phyloP scores from a whole-genome alignment of 2,888 invertebrate genomes.

The Euspilapteryx auroguttella region DNA sequence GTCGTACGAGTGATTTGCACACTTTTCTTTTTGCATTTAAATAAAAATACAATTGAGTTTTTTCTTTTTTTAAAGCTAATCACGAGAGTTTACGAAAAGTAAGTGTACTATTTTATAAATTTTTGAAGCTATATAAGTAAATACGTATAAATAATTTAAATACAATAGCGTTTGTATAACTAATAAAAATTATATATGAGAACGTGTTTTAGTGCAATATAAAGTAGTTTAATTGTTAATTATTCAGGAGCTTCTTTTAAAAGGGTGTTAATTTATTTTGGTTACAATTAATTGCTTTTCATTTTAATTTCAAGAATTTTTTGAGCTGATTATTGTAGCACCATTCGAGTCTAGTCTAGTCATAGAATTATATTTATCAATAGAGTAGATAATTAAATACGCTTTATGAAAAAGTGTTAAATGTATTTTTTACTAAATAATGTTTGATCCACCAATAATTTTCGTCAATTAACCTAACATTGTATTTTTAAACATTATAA shows the following conservation, averaged over 20 bases:
- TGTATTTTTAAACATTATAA: slow-evolving; percentile 11
- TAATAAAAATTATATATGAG: slow-evolving; percentile 38
- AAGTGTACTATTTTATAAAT: slow-evolving; percentile 41
- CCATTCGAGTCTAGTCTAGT: slow-evolving; percentile 29
- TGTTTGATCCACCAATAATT: slow-evolving; percentile 43
- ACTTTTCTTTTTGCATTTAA: slow-evolving; percentile 18
- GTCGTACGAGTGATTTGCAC: slow-evolving; percentile 49
- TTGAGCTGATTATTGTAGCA: slow-evolving; percentile 22
- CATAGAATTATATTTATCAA: slow-evolving; percentile 23
- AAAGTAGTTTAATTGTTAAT: slow-evolving; percentile 20
- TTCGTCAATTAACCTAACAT: slow-evolving; percentile 48
- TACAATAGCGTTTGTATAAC: slow-evolving; percentile 53
- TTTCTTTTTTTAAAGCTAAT: slow-evolving; percentile 5
- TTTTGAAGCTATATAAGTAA: too few relatives aligned
- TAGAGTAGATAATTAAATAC: slow-evolving; percentile 17
- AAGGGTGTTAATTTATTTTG: slow-evolving; percentile 8
- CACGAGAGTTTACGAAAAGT: slow-evolving; percentile 23
- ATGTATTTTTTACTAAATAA: slow-evolving; percentile 11
- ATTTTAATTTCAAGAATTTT: too few relatives aligned
- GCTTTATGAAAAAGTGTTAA: slow-evolving; percentile 9
- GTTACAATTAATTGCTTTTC: slow-evolving; percentile 11
- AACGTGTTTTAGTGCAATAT: slow-evolving; percentile 30
- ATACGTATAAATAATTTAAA: slow-evolving; percentile 31
- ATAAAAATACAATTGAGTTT: too few relatives aligned
- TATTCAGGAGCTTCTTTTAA: slow-evolving; percentile 14